A percentile compares a stretch with the other conserved stretches of the same genome.
phyloP scores from a whole-genome alignment of 2,797 vertebrate genomes.

The Falco concolor region DNA sequence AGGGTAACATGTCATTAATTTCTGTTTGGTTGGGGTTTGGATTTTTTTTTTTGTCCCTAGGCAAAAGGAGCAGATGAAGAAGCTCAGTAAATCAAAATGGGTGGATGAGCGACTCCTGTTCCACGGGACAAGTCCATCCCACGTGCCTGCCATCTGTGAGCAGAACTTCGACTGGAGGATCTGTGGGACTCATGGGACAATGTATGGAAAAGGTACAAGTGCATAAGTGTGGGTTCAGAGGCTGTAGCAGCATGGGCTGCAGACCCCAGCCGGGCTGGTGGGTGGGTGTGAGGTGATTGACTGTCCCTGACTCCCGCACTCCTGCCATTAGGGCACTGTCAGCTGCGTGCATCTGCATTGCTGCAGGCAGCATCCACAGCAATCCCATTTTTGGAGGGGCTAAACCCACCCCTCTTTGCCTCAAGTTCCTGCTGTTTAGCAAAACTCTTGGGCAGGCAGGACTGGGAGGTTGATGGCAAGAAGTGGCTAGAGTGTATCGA shows the following conservation, averaged over 20 bases:
- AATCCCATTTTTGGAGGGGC: neutral
- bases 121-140: slow-evolving; percentile 78
- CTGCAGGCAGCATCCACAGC: neutral
- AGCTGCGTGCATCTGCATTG: neutral
- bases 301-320: neutral
- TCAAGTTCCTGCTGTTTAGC: neutral
- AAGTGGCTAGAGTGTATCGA: fast-evolving
- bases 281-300: neutral
- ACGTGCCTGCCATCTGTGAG: slow-evolving; percentile 79
- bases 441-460: neutral
- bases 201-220: slow-evolving; percentile 83
- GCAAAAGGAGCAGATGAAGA: slow-evolving; percentile 61
- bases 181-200: slow-evolving; percentile 84
- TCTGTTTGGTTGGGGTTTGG: too few relatives aligned
- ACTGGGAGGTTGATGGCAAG: neutral
- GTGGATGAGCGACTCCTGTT: slow-evolving; percentile 82
- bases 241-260: neutral
- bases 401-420: neutral
- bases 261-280: neutral
- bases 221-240: neutral
- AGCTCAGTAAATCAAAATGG: neutral
- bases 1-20: neutral
- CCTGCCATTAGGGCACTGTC: neutral
- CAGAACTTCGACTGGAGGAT: slow-evolving; percentile 93
- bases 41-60: neutral